Evolutionary conservation across 2,113 vertebrate species (phyloP), one percentile per base, ranked within the genome.

Genomic region (Felis chaus): DNA sequence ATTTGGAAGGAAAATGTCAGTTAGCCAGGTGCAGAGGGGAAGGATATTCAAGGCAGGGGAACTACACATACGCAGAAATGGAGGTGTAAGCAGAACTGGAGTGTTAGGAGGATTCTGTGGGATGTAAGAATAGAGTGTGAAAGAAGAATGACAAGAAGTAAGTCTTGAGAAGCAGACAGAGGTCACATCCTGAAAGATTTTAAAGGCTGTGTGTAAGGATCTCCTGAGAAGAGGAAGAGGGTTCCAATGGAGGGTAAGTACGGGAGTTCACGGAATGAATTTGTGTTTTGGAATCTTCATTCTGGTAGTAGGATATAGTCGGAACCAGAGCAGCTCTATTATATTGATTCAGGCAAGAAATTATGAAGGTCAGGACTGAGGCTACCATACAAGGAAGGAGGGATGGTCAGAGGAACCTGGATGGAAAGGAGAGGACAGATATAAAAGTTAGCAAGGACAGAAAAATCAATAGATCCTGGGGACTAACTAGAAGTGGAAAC

Each of bases 1-100:
- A 92, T 86, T 95, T 91, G n/a, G 76, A 76, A 65, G 31, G 63
- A 48, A 97, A 90, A 63, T 39, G 7, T 65, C 33, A 92, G 29
- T 82, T 71, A 89, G 21, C 7, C 25, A 83, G 45, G n/a, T 36
- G 69, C 68, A 85, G 19, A 61, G 39, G 41, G 36, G 21, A 61
- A 90, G 39, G 36, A 71, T 55, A 36, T 65, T 57, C 14, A 96
- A 87, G 41, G 41, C 45, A 87, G 27, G 45, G n/a, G 25, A 86
- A 48, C 5, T 45, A 74, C 4, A 69, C 25, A 69, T 55, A 45
- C 15, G 79, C 61, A 84, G 31, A 92, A 89, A 89, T 63, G 21
- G 27, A 81, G 66, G 65, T n/a, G 7, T 33, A 27, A 80, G 29
- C 4, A 36, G 68, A 65, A 9, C 50, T 27, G 48, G 76, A 57